Evolutionary conservation across 2,797 vertebrate genomes (phyloP), one percentile per base, ranked within the genome.

Genomic region (Esox lucius): DNA sequence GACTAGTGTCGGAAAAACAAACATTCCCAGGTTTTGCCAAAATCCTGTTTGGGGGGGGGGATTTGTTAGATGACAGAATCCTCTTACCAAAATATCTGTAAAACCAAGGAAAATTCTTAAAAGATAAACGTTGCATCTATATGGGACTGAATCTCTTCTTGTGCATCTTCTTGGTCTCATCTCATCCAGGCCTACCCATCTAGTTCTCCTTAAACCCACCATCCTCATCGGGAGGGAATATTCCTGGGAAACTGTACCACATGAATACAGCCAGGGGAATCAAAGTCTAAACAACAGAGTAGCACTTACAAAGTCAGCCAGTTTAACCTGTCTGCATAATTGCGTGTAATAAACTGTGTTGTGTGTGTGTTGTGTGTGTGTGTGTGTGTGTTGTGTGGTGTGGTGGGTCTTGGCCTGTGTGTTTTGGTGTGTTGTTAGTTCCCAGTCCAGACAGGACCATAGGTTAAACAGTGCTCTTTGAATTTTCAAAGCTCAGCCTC

Each of bases 191-290:
- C 84, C 78, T 78, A 72, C 75, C 51, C n/a, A 19, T 53, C 19
- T 19, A 56, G 17, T 8, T 9, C 17, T 56, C 2, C n/a, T 56
- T n/a, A 51, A 8, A 56, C 1, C n/a, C 6, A 56, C 56, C 51
- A 76, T 77, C 85, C 77, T 53, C 42, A 59, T 56, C 65, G 85
- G 82, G 83, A 62, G 80, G 81, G 81, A 75, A 79, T 88, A 73
- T 68, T 84, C 88, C 85, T 86, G 87, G 85, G 87, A 49, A 3
- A 83, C 82, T 68, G 68, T 3, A 56, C 68, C 78, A 75, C 76
- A 84, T 84, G 85, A 85, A 88, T 78, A 87, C 39, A 83, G 70
- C 62, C 73, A 56, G 85, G 76, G 69, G 72, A 77, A 79, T 81
- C 17, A 76, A 56, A 51, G 71, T 65, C 71, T 48, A 79, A 73